Percentiles rank a stretch among this genome's conserved stretches.
These are phyloP conservation scores for Caenorhabditis remanei DNA, from an alignment of 1,140 invertebrate genomes.

Conservation along the genomic window DNA sequence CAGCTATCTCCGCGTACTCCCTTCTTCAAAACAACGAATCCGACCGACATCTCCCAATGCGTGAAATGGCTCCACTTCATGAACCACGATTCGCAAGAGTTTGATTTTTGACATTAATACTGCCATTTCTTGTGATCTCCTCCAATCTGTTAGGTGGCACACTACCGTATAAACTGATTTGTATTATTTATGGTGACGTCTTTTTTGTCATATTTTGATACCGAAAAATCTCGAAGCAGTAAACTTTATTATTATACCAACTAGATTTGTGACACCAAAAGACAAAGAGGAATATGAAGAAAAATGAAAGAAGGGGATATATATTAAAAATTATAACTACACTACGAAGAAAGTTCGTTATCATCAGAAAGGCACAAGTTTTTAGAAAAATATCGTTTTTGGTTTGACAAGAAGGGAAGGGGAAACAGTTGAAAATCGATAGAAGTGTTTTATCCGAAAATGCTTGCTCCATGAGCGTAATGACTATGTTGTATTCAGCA, in stretches of 20 bases:
- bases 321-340: not conserved
- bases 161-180: conserved; percentile 14
- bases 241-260: conserved; percentile 10
- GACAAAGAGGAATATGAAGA: not conserved
- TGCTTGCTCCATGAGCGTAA: conserved; percentile 1
- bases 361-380: not conserved
- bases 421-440: conserved; percentile 4
- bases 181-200: not conserved
- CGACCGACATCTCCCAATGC: conserved; percentile 39
- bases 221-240: not conserved
- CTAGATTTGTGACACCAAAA: conserved; percentile 2
- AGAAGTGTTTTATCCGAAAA: not conserved
- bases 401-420: conserved; percentile 22
- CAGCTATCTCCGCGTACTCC: conserved; percentile 71
- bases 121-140: conserved; percentile 43
- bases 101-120: not conserved
- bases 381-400: conserved; percentile 1
- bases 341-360: conserved; percentile 5
- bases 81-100: conserved; percentile 29
- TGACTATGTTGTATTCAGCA: conserved; percentile 54
- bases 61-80: conserved; percentile 51
- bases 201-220: not conserved
- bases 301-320: not conserved
- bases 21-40: conserved; percentile 59
- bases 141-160: conserved; percentile 21